Conservation (phyloP, 1,140 invertebrate genomes). For the Ceratina calcarata region DNA sequence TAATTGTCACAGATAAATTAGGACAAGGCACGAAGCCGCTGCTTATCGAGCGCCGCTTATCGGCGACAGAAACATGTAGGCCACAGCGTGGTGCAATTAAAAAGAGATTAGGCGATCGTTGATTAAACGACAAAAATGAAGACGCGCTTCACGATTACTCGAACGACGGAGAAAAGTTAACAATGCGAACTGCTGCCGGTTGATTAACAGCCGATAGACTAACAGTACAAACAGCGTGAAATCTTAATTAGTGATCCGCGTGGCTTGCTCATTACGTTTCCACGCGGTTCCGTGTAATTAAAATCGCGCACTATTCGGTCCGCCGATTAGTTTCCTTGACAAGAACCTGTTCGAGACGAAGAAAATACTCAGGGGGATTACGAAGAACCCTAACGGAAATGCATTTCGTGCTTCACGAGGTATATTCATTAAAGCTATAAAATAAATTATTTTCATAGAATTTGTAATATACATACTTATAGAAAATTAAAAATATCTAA, state of each 20-base stretch:
- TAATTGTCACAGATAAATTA: constrained; percentile 47
- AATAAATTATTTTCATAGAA: no score
- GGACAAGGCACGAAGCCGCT: constrained; percentile 5
- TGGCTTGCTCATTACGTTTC: constrained; percentile 36
- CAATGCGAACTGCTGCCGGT: not conserved
- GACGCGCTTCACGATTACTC: not conserved
- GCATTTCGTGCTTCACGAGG: no score
- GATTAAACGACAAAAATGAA: constrained; percentile 24
- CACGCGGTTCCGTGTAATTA: constrained; percentile 33
- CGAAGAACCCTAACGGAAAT: not conserved
- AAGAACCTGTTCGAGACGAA: not conserved
- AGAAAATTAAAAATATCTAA: not conserved
- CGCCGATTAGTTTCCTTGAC: constrained; percentile 22
- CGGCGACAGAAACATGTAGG: constrained; percentile 20
- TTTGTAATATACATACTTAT: not conserved
- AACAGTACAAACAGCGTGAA: constrained; percentile 27
- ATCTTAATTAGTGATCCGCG: constrained; percentile 40
- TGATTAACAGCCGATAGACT: constrained; percentile 20
- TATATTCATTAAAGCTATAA: no score
- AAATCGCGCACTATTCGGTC: constrained; percentile 10
- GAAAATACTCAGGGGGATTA: not conserved
- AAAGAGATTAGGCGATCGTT: constrained; percentile 45
- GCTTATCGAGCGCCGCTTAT: constrained; percentile 43
- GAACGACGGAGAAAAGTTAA: constrained; percentile 1
- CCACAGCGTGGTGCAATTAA: constrained; percentile 38